Conservation (phyloP, 2,797 vertebrate species). For the Luscinia luscinia region DNA sequence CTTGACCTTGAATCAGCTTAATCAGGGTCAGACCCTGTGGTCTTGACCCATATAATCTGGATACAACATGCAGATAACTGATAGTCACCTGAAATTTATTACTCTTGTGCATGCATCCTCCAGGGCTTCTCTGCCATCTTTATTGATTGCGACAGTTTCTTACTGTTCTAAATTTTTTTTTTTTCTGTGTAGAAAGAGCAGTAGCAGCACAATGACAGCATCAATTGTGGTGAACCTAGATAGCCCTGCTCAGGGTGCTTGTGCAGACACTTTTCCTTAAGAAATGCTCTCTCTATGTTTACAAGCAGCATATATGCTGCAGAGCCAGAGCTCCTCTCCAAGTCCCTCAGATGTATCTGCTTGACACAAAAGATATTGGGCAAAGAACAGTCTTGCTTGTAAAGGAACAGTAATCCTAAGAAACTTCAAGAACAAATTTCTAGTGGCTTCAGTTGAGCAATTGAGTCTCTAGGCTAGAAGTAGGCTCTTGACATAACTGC, state of each 20-base stretch:
- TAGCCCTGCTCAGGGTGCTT: not conserved
- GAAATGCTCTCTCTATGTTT: not conserved
- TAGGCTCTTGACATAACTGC: not conserved
- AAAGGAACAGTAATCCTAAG: constrained; percentile 3
- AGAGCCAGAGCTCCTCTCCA: not conserved
- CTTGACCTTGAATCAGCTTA: not conserved
- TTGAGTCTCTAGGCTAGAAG: not conserved
- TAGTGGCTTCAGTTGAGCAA: not conserved
- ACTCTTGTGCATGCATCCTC: not conserved
- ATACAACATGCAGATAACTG: not conserved
- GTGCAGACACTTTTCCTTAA: not conserved
- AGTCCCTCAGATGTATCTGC: not conserved
- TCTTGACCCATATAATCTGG: not conserved
- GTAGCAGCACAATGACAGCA: not conserved
- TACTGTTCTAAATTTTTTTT: not conserved
- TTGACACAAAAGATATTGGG: not conserved
- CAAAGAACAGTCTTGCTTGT: not conserved
- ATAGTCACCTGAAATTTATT: not conserved
- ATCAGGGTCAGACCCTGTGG: not conserved
- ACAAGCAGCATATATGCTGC: not conserved
- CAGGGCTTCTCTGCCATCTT: not conserved
- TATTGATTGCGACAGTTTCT: not conserved
- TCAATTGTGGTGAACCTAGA: not conserved
- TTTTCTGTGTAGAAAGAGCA: not conserved
- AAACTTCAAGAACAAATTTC: not conserved